A percentile compares a stretch with the other conserved stretches of the same genome.
These are phyloP conservation scores for Trididemnum clinides DNA, from an alignment of 23 tunicate species.

Conservation along the genomic window DNA sequence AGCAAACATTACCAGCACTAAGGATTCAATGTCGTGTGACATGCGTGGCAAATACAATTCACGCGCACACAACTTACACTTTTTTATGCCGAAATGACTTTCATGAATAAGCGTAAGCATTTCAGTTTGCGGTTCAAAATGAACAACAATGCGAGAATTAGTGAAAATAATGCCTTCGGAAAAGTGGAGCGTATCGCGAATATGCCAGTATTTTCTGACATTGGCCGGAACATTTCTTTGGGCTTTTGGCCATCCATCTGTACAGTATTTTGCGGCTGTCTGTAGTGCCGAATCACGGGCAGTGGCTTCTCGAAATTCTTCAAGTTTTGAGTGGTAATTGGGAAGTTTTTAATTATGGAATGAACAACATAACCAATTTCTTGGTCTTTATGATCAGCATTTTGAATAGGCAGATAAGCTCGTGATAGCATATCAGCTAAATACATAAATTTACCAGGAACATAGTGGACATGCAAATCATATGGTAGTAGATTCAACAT, in stretches of 20 bases:
- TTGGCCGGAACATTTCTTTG: neutral
- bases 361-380: conserved; percentile 27
- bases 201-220: conserved; percentile 37
- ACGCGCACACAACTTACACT: conserved; percentile 53
- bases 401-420: neutral
- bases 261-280: conserved; percentile 1
- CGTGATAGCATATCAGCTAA: conserved; percentile 59
- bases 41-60: conserved; percentile 52
- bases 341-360: conserved; percentile 1
- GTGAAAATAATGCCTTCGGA: conserved; percentile 43
- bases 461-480: conserved; percentile 18
- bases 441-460: conserved; percentile 30
- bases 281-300: conserved; percentile 11
- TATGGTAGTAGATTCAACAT: conserved; percentile 53
- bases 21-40: conserved; percentile 31
- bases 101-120: conserved; percentile 49
- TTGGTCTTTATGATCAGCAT: neutral
- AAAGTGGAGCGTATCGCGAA: conserved; percentile 16
- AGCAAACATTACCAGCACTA: conserved; percentile 5
- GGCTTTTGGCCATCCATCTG: conserved; percentile 41
- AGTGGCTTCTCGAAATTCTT: conserved; percentile 27
- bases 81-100: conserved; percentile 48
- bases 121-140: neutral
- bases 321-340: conserved; percentile 4
- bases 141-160: conserved; percentile 28